Evolutionary conservation across 1,140 invertebrate species (phyloP), one percentile per base, ranked within the genome.

Genomic region (Macrocentrus cingulum): DNA sequence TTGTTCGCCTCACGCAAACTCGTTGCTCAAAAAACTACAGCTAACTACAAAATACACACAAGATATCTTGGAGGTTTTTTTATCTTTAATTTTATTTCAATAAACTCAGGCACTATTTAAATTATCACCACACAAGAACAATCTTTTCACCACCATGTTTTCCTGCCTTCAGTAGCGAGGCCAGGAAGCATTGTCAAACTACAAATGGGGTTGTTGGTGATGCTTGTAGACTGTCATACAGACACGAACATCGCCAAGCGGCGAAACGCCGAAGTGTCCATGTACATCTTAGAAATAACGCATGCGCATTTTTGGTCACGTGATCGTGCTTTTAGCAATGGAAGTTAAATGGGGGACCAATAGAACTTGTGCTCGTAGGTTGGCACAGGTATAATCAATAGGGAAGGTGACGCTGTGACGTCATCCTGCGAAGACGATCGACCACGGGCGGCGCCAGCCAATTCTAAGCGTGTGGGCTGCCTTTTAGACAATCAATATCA

Each of bases 361-460:
- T 58, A 15, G 37, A 19, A 58, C 32, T 42, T n/a, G 20, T 39
- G 22, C 29, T 23, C 7, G 13, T 16, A 23, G 16, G 37, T 36
- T 46, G 23, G 36, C 19, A 19, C 20, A 25, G 6, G 62, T 60
- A 75, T 76, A 77, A 78, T 78, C 76, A 78, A 78, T 78, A 78
- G 66, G 51, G 58, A 62, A 60, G 65, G 60, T 66, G 68, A 62
- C 66, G 61, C 7, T 42, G 65, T 77, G 74, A 79, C 75, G 75
- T 77, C 74, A 77, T 63, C 54, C 55, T 57, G 65, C 60, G 62
- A 60, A 65, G 66, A 74, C 70, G 70, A 78, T 79, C 72, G 77
- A 78, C 73, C 72, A 60, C 71, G 70, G 70, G 75, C 75, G 74
- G 73, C 69, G 75, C 72, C 74, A 71, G 69, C 72, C 72, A 77